Conservation (phyloP, 1,140 invertebrate species). For the Drosophila chauvacae region DNA sequence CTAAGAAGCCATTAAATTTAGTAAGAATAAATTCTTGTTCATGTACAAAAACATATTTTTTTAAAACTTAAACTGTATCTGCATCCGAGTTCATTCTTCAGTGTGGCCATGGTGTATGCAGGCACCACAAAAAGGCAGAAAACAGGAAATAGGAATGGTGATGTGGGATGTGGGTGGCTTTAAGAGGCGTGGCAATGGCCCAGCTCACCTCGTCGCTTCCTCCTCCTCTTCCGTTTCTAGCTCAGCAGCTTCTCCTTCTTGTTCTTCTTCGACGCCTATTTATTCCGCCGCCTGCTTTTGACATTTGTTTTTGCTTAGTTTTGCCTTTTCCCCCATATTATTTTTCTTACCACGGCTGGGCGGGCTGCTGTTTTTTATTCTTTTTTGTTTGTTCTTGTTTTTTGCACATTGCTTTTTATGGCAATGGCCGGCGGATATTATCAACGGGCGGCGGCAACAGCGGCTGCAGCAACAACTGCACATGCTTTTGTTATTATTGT, state of each 20-base stretch:
- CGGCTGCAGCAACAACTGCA: constrained; percentile 38
- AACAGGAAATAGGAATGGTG: constrained; percentile 16
- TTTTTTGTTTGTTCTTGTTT: constrained; percentile 30
- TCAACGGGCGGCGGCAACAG: constrained; percentile 27
- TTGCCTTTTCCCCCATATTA: constrained; percentile 18
- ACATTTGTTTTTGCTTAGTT: constrained; percentile 45
- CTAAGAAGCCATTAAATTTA: background rate
- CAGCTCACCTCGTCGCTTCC: constrained; percentile 15
- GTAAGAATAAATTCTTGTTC: background rate
- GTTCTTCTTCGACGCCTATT: constrained; percentile 1
- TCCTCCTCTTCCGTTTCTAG: constrained; percentile 13
- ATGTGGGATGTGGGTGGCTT: constrained; percentile 6
- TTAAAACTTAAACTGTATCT: background rate
- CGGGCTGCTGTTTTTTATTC: constrained; percentile 1
- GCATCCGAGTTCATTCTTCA: background rate
- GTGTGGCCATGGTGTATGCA: constrained; percentile 17
- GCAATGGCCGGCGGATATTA: constrained; percentile 73
- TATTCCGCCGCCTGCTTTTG: constrained; percentile 16
- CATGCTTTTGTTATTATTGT: constrained; percentile 56
- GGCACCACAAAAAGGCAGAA: constrained; percentile 11
- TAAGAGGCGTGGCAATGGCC: constrained; percentile 49
- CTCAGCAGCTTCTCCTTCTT: constrained; percentile 14
- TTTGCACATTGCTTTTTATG: constrained; percentile 60
- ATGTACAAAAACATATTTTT: background rate
- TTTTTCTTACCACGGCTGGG: constrained; percentile 18